These are phyloP conservation scores for Zhengitettix transpicula DNA, from an alignment of 2,888 invertebrate genomes.

Conservation along the genomic window DNA sequence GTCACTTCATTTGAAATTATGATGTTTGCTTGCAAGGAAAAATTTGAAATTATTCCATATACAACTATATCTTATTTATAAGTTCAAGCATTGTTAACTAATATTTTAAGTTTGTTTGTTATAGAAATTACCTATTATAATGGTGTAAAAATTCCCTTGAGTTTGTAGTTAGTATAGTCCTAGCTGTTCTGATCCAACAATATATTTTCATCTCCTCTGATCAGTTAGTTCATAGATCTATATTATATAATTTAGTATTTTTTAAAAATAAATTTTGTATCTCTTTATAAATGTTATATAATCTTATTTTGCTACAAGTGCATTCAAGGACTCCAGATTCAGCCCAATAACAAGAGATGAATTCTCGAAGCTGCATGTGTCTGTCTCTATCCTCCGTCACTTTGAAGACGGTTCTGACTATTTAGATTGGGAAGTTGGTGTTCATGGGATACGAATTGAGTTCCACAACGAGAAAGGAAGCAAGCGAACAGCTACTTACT, in stretches of 20 bases:
- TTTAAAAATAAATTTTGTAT: not conserved
- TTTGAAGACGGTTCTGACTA: conserved; percentile 93
- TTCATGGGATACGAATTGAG: conserved; percentile 96
- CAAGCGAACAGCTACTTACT: conserved; percentile 91
- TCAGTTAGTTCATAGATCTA: not conserved
- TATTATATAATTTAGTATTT: not conserved
- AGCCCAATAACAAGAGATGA: conserved; percentile 89
- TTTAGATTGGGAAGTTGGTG: conserved; percentile 93
- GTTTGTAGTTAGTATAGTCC: too few species aligned
- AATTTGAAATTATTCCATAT: too few species aligned
- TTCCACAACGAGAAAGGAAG: conserved; percentile 86
- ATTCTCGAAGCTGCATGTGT: conserved; percentile 79
- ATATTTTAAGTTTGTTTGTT: too few species aligned
- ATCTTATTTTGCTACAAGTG: conserved; percentile 38
- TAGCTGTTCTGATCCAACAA: too few species aligned
- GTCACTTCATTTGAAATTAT: too few species aligned
- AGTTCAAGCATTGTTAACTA: too few species aligned
- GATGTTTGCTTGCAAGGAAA: too few species aligned
- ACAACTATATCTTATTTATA: too few species aligned
- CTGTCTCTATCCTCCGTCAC: conserved; percentile 88
- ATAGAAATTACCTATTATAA: too few species aligned
- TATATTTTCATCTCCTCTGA: too few species aligned
- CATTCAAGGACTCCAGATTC: conserved; percentile 94
- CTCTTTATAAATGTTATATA: not conserved
- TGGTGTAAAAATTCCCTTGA: too few species aligned